Conservation (phyloP, 2,797 vertebrate genomes). For the Gambusia yucatana region DNA sequence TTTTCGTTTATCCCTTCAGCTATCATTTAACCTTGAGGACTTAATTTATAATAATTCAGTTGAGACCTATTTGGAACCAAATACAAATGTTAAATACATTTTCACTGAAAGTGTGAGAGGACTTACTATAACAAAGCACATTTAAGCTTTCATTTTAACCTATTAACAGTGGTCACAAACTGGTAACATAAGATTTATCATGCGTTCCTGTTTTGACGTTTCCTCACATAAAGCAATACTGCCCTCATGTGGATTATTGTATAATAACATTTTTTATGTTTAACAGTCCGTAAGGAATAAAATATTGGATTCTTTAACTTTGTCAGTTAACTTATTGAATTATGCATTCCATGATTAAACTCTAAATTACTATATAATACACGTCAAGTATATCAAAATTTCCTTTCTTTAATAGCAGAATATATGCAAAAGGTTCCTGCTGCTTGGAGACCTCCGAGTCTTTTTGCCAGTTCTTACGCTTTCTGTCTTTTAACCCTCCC, state of each 20-base stretch:
- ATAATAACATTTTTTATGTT: background rate
- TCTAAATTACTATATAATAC: background rate
- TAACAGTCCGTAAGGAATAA: background rate
- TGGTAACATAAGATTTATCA: conserved; percentile 11
- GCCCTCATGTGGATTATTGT: conserved; percentile 75
- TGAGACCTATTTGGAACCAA: background rate
- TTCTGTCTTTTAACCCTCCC: conserved; percentile 30
- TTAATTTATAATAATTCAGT: background rate
- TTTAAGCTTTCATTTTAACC: conserved; percentile 7
- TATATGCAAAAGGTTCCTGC: conserved; percentile 23
- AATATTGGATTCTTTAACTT: background rate
- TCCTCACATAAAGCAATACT: conserved; percentile 48
- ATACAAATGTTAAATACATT: background rate
- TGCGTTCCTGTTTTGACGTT: background rate
- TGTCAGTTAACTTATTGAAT: background rate
- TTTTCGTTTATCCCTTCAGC: background rate
- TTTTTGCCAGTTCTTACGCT: conserved; percentile 32
- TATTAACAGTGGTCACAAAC: conserved; percentile 10
- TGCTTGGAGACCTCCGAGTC: conserved; percentile 26
- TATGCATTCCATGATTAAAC: background rate
- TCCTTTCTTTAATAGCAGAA: conserved; percentile 2
- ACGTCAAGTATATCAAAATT: background rate
- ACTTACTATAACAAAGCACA: background rate
- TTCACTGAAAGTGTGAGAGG: background rate
- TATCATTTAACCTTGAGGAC: background rate